Evolutionary conservation across 2,113 vertebrate genomes (phyloP), one percentile per base, ranked within the genome.

Genomic region (Falco punctatus): DNA sequence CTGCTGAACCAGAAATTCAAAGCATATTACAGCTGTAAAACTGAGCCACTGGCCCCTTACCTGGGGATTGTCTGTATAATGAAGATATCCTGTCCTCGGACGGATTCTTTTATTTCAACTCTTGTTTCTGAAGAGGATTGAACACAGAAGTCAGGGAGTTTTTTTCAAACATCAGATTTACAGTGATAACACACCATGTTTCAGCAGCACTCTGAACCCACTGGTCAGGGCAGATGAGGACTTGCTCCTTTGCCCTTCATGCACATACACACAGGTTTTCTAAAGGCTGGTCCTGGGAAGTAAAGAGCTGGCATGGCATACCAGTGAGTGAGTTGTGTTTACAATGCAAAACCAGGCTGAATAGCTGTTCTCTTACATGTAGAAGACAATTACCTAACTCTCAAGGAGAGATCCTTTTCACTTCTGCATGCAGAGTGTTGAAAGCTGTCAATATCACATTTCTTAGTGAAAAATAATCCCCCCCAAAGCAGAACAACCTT

Each of bases 41-140:
- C 27, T 0, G 8, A 88, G 73, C 44, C 69, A 16, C 8, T 2
- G 13, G 21, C 24, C 77, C 82, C 96, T 98, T 83, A 99, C 99
- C 99, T 98, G 90, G 99, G 99, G 94, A 99, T 99, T 21, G 99
- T 99, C 97, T 99, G 99, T 75, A 99, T 99, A 90, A 99, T 99
- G 98, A 99, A 99, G 95, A 99, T 98, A 46, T 99, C 99, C 94
- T 99, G 99, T 26, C 99, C 99, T 65, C 99, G 98, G 52, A 99
- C 99, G 1, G 99, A 99, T 87, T 99, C 99, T 95, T 99, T 99
- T 61, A 99, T 99, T 97, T 99, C 99, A 80, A 99, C 99, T 98
- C 99, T 98, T 19, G 99, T 99, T 98, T 99, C 99, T 99, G 92
- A 61, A 97, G 70, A 95, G 59, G 54, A 97, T 91, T 57, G 42